Evolutionary conservation across 2,888 invertebrate genomes (phyloP).

Genomic region (Pocota personata): DNA sequence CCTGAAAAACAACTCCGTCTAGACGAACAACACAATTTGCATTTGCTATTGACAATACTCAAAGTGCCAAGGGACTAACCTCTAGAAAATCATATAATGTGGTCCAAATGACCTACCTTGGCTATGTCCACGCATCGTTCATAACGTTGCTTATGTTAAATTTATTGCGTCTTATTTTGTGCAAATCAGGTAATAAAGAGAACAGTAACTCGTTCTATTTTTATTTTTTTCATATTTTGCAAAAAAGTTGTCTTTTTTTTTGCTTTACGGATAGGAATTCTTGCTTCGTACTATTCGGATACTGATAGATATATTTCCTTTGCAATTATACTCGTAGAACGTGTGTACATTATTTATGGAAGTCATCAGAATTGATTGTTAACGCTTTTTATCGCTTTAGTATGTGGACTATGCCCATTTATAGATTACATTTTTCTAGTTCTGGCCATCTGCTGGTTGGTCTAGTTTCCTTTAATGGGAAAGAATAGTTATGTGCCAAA

Average conservation of each 20-base stretch:
- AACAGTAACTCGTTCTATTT: conserved; percentile 32
- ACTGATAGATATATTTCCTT: conserved; percentile 9
- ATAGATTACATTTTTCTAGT: background rate
- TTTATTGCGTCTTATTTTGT: background rate
- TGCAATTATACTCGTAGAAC: conserved; percentile 42
- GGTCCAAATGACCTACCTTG: conserved; percentile 9
- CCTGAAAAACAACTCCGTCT: conserved; percentile 15
- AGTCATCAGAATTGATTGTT: conserved; percentile 61
- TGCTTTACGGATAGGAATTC: too few relatives aligned
- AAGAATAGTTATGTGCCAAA: conserved; percentile 3
- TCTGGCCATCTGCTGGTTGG: conserved; percentile 30
- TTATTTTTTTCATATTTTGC: conserved; percentile 9
- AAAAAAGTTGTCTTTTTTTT: too few relatives aligned
- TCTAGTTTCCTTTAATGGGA: conserved; percentile 14
- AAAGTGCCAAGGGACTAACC: background rate
- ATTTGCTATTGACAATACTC: conserved; percentile 35
- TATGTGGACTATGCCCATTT: conserved; percentile 5
- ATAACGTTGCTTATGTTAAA: background rate
- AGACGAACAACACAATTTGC: conserved; percentile 36
- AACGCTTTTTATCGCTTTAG: conserved; percentile 44
- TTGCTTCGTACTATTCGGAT: background rate
- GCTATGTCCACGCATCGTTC: conserved; percentile 25
- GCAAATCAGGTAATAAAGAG: conserved; percentile 5
- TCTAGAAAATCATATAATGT: background rate
- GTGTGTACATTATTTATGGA: conserved; percentile 47